Evolutionary conservation across 2,797 vertebrate genomes (phyloP).

Genomic region (Sebastiscus albofasciatus): DNA sequence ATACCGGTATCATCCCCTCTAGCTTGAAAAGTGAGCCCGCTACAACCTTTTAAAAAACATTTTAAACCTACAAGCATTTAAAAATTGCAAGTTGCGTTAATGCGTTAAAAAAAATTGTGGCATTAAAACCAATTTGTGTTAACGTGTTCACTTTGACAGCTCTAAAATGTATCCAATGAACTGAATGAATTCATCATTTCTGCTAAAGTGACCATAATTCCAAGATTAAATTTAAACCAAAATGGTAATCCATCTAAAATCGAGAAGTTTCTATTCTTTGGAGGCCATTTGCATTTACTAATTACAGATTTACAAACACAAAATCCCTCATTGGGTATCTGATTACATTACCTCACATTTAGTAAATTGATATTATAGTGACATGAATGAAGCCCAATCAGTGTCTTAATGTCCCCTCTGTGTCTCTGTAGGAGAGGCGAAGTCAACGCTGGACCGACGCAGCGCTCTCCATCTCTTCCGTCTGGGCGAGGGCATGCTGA

Average conservation of each 20-base stretch:
- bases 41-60: too few species aligned
- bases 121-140: too few species aligned
- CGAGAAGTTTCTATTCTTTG: neutral
- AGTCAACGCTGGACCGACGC: conserved; percentile 89
- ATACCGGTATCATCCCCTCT: too few species aligned
- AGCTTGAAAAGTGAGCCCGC: too few species aligned
- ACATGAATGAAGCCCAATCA: neutral
- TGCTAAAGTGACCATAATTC: neutral
- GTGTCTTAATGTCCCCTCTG: neutral
- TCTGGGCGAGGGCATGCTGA: conserved; percentile 93
- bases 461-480: conserved; percentile 94
- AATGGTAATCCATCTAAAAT: neutral
- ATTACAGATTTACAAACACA: neutral
- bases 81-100: too few species aligned
- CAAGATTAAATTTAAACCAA: neutral
- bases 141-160: too few species aligned
- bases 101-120: too few species aligned
- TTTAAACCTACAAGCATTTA: too few species aligned
- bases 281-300: neutral
- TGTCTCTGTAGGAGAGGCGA: conserved; percentile 87
- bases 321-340: neutral
- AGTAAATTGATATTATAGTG: neutral
- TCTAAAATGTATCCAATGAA: too few species aligned
- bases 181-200: neutral
- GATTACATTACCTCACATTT: neutral